Evolutionary conservation across 2,888 invertebrate genomes (phyloP).

Genomic region (Mesochorus sp.): DNA sequence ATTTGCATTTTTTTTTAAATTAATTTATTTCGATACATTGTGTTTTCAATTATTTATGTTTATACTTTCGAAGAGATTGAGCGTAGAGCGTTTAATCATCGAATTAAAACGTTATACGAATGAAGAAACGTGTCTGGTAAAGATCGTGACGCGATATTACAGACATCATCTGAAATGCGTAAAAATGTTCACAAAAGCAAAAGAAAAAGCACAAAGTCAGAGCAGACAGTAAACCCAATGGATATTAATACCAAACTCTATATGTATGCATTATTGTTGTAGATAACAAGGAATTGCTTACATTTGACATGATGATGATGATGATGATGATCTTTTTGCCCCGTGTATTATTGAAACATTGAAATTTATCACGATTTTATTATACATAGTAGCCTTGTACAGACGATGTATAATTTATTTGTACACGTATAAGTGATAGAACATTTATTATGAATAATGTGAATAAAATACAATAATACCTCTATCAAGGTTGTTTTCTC

Average conservation of each 20-base stretch:
- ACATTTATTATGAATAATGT: constrained; percentile 74
- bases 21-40: constrained; percentile 56
- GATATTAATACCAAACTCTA: constrained; percentile 48
- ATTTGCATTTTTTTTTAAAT: constrained; percentile 43
- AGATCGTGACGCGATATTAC: constrained; percentile 17
- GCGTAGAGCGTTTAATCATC: constrained; percentile 27
- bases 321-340: too few species aligned
- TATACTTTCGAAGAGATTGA: constrained; percentile 9
- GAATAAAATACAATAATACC: constrained; percentile 75
- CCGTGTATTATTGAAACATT: constrained; percentile 50
- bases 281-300: constrained; percentile 55
- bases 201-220: constrained; percentile 53
- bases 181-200: constrained; percentile 18
- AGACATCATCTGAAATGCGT: constrained; percentile 13
- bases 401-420: constrained; percentile 73
- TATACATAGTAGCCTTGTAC: constrained; percentile 71
- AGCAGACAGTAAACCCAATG: constrained; percentile 13
- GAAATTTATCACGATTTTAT: constrained; percentile 62
- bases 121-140: constrained; percentile 20
- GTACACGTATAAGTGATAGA: constrained; percentile 71
- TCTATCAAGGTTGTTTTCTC: constrained; percentile 58
- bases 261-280: constrained; percentile 41
- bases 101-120: constrained; percentile 23
- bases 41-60: constrained; percentile 39
- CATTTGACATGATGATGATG: constrained; percentile 35